Percentiles rank a stretch among this genome's conserved stretches.
Evolutionary conservation across 1,140 invertebrate species (phyloP).

Genomic region (Drosophila watanabei): DNA sequence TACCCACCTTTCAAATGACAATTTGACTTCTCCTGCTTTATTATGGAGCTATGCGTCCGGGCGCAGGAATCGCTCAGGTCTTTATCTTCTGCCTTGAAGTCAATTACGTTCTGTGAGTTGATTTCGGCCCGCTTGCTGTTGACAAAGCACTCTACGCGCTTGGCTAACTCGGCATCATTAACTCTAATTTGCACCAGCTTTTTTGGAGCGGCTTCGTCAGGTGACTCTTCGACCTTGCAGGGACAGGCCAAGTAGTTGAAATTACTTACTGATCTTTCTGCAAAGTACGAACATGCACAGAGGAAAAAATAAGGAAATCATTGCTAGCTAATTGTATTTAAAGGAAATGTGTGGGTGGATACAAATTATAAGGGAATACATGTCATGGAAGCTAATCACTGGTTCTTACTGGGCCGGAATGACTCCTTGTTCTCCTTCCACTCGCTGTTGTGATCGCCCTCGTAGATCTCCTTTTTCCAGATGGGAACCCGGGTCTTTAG

Average conservation of each 20-base stretch:
- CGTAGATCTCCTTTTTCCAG: constrained; percentile 98
- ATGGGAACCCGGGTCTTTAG: constrained; percentile 96
- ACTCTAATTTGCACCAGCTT: constrained; percentile 88
- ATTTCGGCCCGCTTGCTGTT: constrained; percentile 89
- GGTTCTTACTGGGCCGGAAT: constrained; percentile 87
- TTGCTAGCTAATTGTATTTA: constrained; percentile 41
- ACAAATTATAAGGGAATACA: constrained; percentile 21
- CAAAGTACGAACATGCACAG: neutral
- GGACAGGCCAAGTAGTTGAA: constrained; percentile 68
- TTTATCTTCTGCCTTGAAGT: constrained; percentile 86
- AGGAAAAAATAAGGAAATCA: neutral
- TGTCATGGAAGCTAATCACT: constrained; percentile 20
- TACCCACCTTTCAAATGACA: constrained; percentile 90
- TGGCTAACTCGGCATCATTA: constrained; percentile 86
- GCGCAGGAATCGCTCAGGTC: constrained; percentile 87
- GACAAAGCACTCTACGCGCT: constrained; percentile 88
- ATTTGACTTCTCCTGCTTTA: constrained; percentile 89
- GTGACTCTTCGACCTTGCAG: constrained; percentile 72
- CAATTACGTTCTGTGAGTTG: constrained; percentile 88
- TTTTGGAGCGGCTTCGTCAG: constrained; percentile 75
- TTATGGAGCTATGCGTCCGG: constrained; percentile 89
- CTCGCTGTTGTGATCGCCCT: constrained; percentile 85
- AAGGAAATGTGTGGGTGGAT: neutral
- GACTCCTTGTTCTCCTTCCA: constrained; percentile 95
- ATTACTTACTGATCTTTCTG: constrained; percentile 16